Conservation (phyloP, 2,113 vertebrate species). For the western clawed frog (Xenopus tropicalis) region UCB_Xtro_10.0 CM004443.2:180385501-180386000, state of each 20-base stretch:
- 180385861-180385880: not conserved
- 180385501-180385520: not conserved
- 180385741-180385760: conserved; percentile 29
- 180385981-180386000: not conserved
- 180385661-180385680: not conserved
- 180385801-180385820: conserved; percentile 3
- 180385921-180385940: not conserved
- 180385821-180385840: not conserved
- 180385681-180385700: conserved; percentile 6
- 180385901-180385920: not conserved
- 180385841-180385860: not conserved
- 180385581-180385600: not conserved
- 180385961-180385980: conserved; percentile 11
- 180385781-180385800: not conserved
- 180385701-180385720: conserved; percentile 24
- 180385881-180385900: not conserved
- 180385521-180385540: not conserved
- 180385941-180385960: conserved; percentile 4
- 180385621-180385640: not conserved
- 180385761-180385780: conserved; percentile 33
- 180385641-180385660: not conserved
- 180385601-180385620: not conserved
- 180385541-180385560: not conserved
- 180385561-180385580: conserved; percentile 2
- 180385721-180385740: conserved; percentile 23